Percentiles rank a stretch among this genome's conserved stretches.
Evolutionary conservation across 37 sponge, comb jelly and placozoan genomes (phyloP).

Genomic region (Halisarca cf. caerulea): DNA sequence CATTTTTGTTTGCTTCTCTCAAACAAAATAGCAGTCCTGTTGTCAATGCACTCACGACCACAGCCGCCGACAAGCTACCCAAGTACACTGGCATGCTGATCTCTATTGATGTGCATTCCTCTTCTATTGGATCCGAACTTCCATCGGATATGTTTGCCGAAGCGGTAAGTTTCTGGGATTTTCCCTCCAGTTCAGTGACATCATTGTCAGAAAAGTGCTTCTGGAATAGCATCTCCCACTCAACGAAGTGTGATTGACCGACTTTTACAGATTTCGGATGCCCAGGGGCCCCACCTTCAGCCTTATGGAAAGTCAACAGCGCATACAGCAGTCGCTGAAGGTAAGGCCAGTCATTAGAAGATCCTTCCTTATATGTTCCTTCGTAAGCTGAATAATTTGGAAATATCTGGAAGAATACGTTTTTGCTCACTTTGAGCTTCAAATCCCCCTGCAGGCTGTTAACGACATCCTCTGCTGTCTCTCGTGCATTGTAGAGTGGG

Average conservation of each 20-base stretch:
- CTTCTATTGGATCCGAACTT: not conserved
- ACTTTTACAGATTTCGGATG: not conserved
- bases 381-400: constrained; percentile 14
- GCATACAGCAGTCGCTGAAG: constrained; percentile 39
- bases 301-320: constrained; percentile 36
- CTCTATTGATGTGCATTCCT: not conserved
- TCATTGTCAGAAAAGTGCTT: not conserved
- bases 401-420: constrained; percentile 36
- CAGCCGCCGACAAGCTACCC: not conserved
- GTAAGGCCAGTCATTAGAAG: not conserved
- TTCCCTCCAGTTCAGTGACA: not conserved
- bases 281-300: constrained; percentile 13
- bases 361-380: too few species aligned
- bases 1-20: constrained; percentile 40
- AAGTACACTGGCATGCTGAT: constrained; percentile 31
- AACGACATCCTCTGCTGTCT: constrained; percentile 35
- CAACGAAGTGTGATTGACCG: not conserved
- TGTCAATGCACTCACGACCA: constrained; percentile 30
- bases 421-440: constrained; percentile 20
- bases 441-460: constrained; percentile 26
- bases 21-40: constrained; percentile 61
- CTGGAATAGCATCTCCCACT: not conserved
- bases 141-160: too few species aligned
- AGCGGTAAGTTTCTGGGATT: not conserved
- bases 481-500: constrained; percentile 27